Evolutionary conservation across 1,140 invertebrate species (phyloP).

Genomic region (Pseudomyrmex flavicornis): DNA sequence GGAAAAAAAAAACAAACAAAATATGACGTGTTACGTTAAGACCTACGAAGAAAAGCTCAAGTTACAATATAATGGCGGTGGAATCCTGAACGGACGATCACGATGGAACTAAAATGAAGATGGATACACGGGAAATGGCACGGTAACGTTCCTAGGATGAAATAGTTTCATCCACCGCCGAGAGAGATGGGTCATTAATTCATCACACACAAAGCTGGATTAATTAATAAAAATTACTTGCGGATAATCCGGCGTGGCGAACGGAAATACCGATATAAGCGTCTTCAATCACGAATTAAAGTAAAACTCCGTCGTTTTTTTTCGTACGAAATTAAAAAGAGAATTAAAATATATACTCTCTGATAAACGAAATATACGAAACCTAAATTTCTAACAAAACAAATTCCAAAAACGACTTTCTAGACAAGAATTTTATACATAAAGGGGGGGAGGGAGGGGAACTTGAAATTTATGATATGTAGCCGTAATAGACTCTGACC

Average conservation of each 20-base stretch:
- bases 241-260: slow-evolving; percentile 21
- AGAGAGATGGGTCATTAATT: slow-evolving; percentile 48
- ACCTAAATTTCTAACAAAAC: background rate
- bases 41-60: slow-evolving; percentile 2
- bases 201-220: slow-evolving; percentile 40
- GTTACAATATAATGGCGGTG: slow-evolving; percentile 42
- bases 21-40: background rate
- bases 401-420: background rate
- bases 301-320: background rate
- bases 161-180: slow-evolving; percentile 36
- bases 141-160: slow-evolving; percentile 46
- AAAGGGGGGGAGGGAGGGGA: background rate
- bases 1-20: background rate
- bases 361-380: background rate
- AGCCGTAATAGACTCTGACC: background rate
- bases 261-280: background rate
- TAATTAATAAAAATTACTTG: slow-evolving; percentile 61
- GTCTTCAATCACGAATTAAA: background rate
- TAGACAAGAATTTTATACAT: background rate
- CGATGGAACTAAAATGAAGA: slow-evolving; percentile 57
- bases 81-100: slow-evolving; percentile 41
- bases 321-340: background rate
- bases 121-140: slow-evolving; percentile 53
- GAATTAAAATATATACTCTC: background rate
- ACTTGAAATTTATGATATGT: background rate